Evolutionary conservation across 2,888 invertebrate genomes (phyloP), one percentile per base, ranked within the genome.

Genomic region (Oscheius onirici): DNA sequence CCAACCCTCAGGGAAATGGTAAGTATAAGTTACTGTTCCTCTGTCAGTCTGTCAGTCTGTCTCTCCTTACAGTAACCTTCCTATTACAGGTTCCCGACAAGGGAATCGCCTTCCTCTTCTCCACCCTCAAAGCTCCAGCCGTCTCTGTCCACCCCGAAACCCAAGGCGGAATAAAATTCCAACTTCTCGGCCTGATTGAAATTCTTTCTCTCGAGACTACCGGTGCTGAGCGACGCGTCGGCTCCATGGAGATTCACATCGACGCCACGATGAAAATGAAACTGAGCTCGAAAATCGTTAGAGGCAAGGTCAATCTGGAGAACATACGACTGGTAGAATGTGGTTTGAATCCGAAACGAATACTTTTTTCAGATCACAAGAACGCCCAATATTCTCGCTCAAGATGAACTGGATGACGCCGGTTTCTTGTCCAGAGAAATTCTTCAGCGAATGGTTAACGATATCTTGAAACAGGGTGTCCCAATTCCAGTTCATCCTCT

Each of bases 401-500:
- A 86, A 75, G 83, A 84, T 8, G 86, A 86, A 65, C 75, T 86
- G 55, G 86, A 86, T 61, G 82, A 84, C 65, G 85, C 86, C 24
- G 84, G 83, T 6, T 80, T 86, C 57, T 65, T 86, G 26, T 79
- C 84, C 0, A 78, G 84, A 43, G 86, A 86, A 72, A 87, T 86
- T 26, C 76, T 86, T 13, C 78, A 78, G 52, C 24, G 75, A 73
- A 79, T 79, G 79, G 78, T 85, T 17, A 86, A 86, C 71, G 86
- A 86, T 60, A 83, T 86, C 67, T 76, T 86, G 20, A 78, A 79
- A 49, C 84, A 86, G 66, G 86, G 86, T 11, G 83, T 86, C 61
- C 83, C 85, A 41, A 86, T 86, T 71, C 86, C 86, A 17, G 81
- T 87, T 15, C 86, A 86, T 74, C 86, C 86, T 11, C 80, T 86